Base-by-base conservation (phyloP, 2,888 invertebrate genomes). In the Pandemis heparana region DNA sequence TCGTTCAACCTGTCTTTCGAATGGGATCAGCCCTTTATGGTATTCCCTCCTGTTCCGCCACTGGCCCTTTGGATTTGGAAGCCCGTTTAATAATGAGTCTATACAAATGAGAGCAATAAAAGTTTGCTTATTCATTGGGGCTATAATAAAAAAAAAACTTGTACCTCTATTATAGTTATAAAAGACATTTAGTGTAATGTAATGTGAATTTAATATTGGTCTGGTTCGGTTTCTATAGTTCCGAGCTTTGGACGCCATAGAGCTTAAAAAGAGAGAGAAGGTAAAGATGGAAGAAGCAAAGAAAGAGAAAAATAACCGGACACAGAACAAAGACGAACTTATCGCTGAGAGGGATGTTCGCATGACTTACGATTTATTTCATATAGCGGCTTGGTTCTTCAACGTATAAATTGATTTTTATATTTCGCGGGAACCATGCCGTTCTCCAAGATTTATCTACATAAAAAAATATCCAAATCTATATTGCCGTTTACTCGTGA, bases 1-100 rank as follows among this genome's bases (percentile, higher is more conserved):
- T 78, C 79, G 75, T 76, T 77, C 78, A 79, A 79, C 79, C 75
- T 75, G 72, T 64, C 62, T 53, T 60, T 62, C 64, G 65, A 62
- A 70, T 53, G 75, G 73, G 53, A 75, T 75, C 70, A 67, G 66
- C 64, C 65, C 71, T 64, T 64, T 70, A 43, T 60, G 39, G 62
- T 46, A 39, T 71, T 65, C 46, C 66, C 67, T 67, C 48, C 48
- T n/a, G 69, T 74, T 74, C 64, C 76, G 61, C 41, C 63, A 43
- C 46, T 7, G n/a, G 18, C 64, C 46, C 32, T 48, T 53, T 53
- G 51, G 51, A 53, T 48, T 53, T 53, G 51, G 51, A 53, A 53
- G 18, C 48, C 12, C 14, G 7, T 53, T 48, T n/a, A 48, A 41
- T 48, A 48, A 48, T 48, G n/a, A 18, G 16, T 53, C 51, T 51